Conservation (phyloP, 1,140 invertebrate genomes). For the Zaprionus vittiger region DNA sequence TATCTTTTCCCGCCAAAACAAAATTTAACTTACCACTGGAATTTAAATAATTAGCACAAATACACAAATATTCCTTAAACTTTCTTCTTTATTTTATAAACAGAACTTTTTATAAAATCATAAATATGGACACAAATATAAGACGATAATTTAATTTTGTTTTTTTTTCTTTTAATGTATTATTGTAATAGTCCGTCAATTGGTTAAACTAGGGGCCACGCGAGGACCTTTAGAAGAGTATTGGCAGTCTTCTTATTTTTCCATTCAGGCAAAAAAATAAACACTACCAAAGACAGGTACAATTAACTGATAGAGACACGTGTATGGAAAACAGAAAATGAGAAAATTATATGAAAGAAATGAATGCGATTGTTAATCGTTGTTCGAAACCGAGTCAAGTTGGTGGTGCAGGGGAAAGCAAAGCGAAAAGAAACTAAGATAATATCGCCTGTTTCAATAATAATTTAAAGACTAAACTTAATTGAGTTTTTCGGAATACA, state of each 20-base stretch:
- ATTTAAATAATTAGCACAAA: slow-evolving; percentile 29
- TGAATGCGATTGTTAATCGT: slow-evolving; percentile 40
- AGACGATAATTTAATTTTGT: not conserved
- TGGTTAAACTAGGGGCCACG: slow-evolving; percentile 58
- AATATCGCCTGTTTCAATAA: slow-evolving; percentile 6
- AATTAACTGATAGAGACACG: slow-evolving; percentile 61
- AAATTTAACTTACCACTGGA: slow-evolving; percentile 60
- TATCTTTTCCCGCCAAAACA: slow-evolving; percentile 62
- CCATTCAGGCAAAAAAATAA: slow-evolving; percentile 56
- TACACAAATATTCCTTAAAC: slow-evolving; percentile 50
- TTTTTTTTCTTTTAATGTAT: slow-evolving; percentile 29
- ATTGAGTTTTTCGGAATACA: slow-evolving; percentile 28
- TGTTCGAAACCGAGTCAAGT: slow-evolving; percentile 45
- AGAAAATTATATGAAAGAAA: slow-evolving; percentile 1
- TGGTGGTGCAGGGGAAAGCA: not conserved
- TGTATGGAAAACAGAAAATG: slow-evolving; percentile 56
- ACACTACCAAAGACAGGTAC: slow-evolving; percentile 64
- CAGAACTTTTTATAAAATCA: slow-evolving; percentile 72
- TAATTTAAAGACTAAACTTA: slow-evolving; percentile 37
- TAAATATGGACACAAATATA: slow-evolving; percentile 27
- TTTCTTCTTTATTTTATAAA: slow-evolving; percentile 35
- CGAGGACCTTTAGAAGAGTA: slow-evolving; percentile 4
- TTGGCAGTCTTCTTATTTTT: slow-evolving; percentile 62
- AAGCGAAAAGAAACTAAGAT: slow-evolving; percentile 1
- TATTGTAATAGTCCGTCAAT: slow-evolving; percentile 62